phyloP scores from a whole-genome alignment of 2,113 vertebrate genomes.

The Pampusana beccarii region DNA sequence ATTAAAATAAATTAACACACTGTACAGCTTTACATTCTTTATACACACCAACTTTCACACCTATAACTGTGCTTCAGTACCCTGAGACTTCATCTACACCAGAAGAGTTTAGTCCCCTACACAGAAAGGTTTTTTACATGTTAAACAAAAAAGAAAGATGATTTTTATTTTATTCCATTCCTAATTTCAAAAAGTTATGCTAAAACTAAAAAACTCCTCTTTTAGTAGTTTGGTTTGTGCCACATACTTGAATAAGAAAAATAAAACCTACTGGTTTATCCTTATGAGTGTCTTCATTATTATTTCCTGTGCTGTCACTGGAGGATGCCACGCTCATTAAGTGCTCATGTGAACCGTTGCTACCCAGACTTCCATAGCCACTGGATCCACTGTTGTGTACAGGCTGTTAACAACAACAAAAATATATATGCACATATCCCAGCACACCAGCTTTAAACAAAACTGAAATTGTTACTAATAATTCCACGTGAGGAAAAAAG shows the following conservation, averaged over 20 bases:
- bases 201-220: not conserved
- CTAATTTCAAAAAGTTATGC: not conserved
- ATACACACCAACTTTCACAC: not conserved
- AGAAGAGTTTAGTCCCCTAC: not conserved
- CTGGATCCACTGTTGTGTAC: conserved; percentile 93
- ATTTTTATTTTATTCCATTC: not conserved
- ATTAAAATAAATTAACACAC: not conserved
- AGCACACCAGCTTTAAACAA: not conserved
- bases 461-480: not conserved
- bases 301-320: conserved; percentile 86
- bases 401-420: conserved; percentile 75
- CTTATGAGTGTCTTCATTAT: conserved; percentile 77
- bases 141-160: not conserved
- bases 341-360: conserved; percentile 91
- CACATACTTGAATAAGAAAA: not conserved
- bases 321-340: conserved; percentile 89
- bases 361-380: conserved; percentile 92
- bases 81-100: not conserved
- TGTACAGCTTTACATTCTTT: not conserved
- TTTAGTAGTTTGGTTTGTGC: not conserved
- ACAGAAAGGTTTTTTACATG: not conserved
- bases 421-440: not conserved
- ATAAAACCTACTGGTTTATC: conserved; percentile 81
- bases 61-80: not conserved
- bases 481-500: not conserved